These are phyloP conservation scores for Paedocypris micromegethes DNA, from an alignment of 2,797 vertebrate species.

Conservation along the genomic window DNA sequence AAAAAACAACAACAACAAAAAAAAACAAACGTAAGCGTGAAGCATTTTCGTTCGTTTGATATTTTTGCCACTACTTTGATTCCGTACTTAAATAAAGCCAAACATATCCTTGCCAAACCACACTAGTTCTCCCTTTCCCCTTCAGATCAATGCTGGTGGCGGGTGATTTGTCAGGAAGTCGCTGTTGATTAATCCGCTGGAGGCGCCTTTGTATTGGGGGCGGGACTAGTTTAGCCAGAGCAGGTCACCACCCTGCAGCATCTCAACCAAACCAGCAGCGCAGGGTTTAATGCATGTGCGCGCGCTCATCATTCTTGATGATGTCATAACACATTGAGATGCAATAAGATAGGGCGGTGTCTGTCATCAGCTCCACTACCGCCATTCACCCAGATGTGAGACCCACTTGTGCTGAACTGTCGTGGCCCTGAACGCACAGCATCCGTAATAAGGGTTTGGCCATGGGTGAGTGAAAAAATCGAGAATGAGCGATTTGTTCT, in stretches of 20 bases:
- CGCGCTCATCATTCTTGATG: slow-evolving; percentile 67
- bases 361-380: slow-evolving; percentile 70
- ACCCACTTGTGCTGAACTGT: background rate
- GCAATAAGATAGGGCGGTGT: slow-evolving; percentile 93
- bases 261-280: slow-evolving; percentile 98
- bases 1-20: too few relatives aligned
- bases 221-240: slow-evolving; percentile 79
- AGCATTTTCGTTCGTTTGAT: too few relatives aligned
- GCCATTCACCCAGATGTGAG: background rate
- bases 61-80: too few relatives aligned
- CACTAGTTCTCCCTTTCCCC: slow-evolving; percentile 55
- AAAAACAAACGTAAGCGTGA: too few relatives aligned
- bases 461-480: too few relatives aligned
- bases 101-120: slow-evolving; percentile 23
- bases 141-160: slow-evolving; percentile 73
- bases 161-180: slow-evolving; percentile 80
- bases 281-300: slow-evolving; percentile 75
- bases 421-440: background rate
- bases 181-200: slow-evolving; percentile 83
- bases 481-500: too few relatives aligned
- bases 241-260: slow-evolving; percentile 89
- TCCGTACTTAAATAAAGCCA: too few relatives aligned
- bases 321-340: slow-evolving; percentile 92
- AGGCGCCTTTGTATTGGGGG: slow-evolving; percentile 77
- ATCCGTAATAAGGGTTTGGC: too few relatives aligned